Percentiles rank a stretch among this genome's conserved stretches.
Evolutionary conservation across 2,113 vertebrate genomes (phyloP).

Genomic region (Rhinichthys klamathensis): DNA sequence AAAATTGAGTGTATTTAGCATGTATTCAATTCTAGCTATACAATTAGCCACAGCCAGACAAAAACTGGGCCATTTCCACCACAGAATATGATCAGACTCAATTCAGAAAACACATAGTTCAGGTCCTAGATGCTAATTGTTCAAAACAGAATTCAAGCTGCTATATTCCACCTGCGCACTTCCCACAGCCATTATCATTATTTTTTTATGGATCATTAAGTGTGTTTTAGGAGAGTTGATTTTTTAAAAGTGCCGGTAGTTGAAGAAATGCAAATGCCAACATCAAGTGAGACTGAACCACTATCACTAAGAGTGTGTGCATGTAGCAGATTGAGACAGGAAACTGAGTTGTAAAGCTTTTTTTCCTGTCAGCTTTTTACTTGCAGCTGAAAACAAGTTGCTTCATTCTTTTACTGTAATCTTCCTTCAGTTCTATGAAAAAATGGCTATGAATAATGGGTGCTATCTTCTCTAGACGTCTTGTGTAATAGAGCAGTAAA

Average conservation of each 20-base stretch:
- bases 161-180: not conserved
- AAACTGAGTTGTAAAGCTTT: slow-evolving; percentile 53
- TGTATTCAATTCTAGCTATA: not conserved
- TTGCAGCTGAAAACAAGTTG: not conserved
- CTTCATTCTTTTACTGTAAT: not conserved
- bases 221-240: not conserved
- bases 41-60: not conserved
- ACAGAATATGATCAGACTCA: not conserved
- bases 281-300: slow-evolving; percentile 1
- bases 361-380: slow-evolving; percentile 16
- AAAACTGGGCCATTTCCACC: not conserved
- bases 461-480: not conserved
- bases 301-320: not conserved
- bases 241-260: not conserved
- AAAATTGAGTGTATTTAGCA: not conserved
- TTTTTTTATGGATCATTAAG: too few relatives aligned
- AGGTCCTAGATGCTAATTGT: not conserved
- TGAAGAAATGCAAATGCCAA: not conserved
- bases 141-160: not conserved
- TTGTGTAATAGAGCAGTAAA: not conserved
- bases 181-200: too few relatives aligned
- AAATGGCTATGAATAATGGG: not conserved
- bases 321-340: slow-evolving; percentile 47
- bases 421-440: not conserved
- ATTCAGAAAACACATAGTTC: not conserved